Evolutionary conservation across 2,888 invertebrate genomes (phyloP).

Genomic region (Gymnocheta viridis): DNA sequence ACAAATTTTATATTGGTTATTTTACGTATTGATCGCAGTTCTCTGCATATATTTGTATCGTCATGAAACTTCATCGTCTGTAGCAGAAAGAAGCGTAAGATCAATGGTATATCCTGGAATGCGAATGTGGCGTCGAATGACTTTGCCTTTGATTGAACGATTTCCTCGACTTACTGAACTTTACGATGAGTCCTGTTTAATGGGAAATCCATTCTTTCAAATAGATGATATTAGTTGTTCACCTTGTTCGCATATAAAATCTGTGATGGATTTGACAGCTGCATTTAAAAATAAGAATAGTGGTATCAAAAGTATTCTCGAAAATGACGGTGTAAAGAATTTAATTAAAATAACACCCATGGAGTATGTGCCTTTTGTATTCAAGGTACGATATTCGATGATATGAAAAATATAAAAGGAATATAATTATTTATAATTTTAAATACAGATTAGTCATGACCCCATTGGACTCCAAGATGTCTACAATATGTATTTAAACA

Average conservation of each 20-base stretch:
- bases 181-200: conserved; percentile 92
- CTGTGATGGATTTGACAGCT: conserved; percentile 85
- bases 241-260: conserved; percentile 89
- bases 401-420: neutral
- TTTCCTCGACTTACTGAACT: conserved; percentile 89
- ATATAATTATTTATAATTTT: neutral
- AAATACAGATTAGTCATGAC: conserved; percentile 84
- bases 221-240: conserved; percentile 92
- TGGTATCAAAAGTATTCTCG: neutral
- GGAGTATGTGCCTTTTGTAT: conserved; percentile 83
- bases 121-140: conserved; percentile 87
- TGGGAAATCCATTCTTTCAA: conserved; percentile 92
- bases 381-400: conserved; percentile 82
- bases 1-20: conserved; percentile 80
- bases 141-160: conserved; percentile 88
- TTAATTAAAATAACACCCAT: conserved; percentile 62
- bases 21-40: conserved; percentile 77
- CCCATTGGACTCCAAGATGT: conserved; percentile 84
- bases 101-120: conserved; percentile 91
- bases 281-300: conserved; percentile 38
- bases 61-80: conserved; percentile 77
- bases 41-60: conserved; percentile 79
- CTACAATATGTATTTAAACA: conserved; percentile 84
- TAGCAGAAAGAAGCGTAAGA: conserved; percentile 88
- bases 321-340: neutral